Base-by-base conservation (phyloP, 1,140 invertebrate genomes). In the Chironomus striatipennis region DNA sequence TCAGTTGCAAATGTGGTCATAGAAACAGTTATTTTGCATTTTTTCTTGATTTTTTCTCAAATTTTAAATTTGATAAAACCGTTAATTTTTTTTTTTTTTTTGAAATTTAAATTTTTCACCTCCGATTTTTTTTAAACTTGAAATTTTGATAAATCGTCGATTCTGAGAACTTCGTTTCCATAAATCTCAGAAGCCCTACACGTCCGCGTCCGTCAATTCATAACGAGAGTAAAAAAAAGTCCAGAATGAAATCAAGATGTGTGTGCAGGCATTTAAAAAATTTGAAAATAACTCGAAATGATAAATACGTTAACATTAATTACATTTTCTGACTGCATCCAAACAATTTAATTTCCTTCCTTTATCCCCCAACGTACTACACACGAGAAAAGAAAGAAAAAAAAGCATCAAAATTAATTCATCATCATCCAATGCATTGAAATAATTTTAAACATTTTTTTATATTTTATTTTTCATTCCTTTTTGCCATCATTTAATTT, bases 401-500 rank as follows among this genome's bases (percentile, higher is more conserved):
- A 57, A 34, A 57, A 12, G 47, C 47, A 57, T 70, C 65, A 70
- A 70, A 70, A 70, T 70, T 70, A 70, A 70, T 70, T 70, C 65
- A 70, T 70, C 65, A 70, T 57, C 47, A 12, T n/a, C n/a, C 47
- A 34, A 34, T 34, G 24, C 47, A n/a, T 70, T 70, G 65, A 12
- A 70, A 9, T 18, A 18, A 21, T 70, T 20, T 70, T 18, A 70
- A 21, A 18, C 20, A 70, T 18, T 70, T 70, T 70, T 18, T 18
- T 17, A n/a, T n/a, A n/a, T 18, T 70, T 2, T 18, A 9, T 21
- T 20, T 67, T 20, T 70, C 65, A 57, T 10, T 12, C 47, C 9
- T 57, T 57, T 57, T 57, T 70, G 65, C 65, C 65, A 70, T 70
- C 65, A 70, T 70, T 70, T 70, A 70, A 70, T 70, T 70, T 70